A percentile compares a stretch with the other conserved stretches of the same genome.
Conservation (phyloP, 1,140 invertebrate species). For the Hetaerina americana region DNA sequence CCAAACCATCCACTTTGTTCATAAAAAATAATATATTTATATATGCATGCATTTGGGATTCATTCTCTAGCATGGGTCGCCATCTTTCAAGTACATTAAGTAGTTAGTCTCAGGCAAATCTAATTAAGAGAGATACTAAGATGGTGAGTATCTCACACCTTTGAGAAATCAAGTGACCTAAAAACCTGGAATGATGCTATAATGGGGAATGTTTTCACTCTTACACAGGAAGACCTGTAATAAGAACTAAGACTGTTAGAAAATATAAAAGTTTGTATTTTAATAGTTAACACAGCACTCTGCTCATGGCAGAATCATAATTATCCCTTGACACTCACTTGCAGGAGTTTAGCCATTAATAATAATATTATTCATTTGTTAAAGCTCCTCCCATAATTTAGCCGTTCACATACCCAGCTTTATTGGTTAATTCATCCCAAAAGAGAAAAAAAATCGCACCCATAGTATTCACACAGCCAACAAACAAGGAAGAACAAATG, state of each 20-base stretch:
- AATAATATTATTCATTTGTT: constrained; percentile 1
- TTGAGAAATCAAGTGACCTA: neutral
- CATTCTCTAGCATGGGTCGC: neutral
- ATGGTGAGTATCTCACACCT: neutral
- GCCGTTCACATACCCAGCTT: neutral
- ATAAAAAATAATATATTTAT: constrained; percentile 1
- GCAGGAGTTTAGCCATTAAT: neutral
- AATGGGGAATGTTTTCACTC: constrained; percentile 4
- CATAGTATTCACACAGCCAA: neutral
- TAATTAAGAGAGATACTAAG: neutral
- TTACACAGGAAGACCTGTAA: neutral
- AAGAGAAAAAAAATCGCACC: neutral
- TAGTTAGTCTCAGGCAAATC: neutral
- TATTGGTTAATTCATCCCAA: neutral
- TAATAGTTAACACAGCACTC: neutral
- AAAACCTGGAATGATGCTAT: constrained; percentile 5
- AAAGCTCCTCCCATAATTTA: neutral
- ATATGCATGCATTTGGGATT: neutral
- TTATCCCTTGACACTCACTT: neutral
- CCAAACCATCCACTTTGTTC: neutral
- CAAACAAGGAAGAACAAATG: constrained; percentile 1
- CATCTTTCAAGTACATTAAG: neutral
- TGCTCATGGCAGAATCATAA: neutral
- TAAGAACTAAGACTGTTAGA: constrained; percentile 2
- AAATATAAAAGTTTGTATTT: neutral